phyloP scores from a whole-genome alignment of 1,140 invertebrate species.

The Oscheius sp. region DNA sequence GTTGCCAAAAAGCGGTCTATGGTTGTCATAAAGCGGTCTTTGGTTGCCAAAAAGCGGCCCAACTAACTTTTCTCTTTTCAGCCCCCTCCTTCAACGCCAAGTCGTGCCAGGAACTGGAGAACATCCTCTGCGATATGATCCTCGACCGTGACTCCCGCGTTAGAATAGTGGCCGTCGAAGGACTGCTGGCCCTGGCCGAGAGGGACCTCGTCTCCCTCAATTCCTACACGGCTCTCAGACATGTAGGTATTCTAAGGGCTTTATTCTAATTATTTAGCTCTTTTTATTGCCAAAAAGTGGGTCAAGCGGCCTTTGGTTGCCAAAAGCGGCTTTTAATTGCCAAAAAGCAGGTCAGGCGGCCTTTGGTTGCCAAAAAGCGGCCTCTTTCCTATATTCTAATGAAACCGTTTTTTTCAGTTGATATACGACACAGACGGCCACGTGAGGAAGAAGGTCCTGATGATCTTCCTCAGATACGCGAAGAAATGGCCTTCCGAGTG shows the following conservation, averaged over 20 bases:
- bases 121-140: background rate
- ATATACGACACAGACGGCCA: slow-evolving; percentile 10
- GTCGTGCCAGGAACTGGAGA: background rate
- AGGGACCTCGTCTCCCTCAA: slow-evolving; percentile 5
- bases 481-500: slow-evolving; percentile 35
- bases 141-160: slow-evolving; percentile 29
- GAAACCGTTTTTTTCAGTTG: slow-evolving; percentile 7
- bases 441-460: slow-evolving; percentile 35
- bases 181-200: slow-evolving; percentile 12
- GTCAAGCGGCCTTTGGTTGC: background rate
- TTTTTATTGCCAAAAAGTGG: background rate
- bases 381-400: slow-evolving; percentile 14
- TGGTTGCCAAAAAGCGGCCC: too few relatives aligned
- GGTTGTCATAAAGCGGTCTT: too few relatives aligned
- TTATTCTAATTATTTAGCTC: background rate
- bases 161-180: slow-evolving; percentile 24
- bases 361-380: background rate
- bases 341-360: too few relatives aligned
- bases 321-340: background rate
- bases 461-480: slow-evolving; percentile 39
- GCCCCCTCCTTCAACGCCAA: background rate
- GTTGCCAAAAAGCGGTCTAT: too few relatives aligned
- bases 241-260: background rate
- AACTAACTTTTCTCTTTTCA: slow-evolving; percentile 28
- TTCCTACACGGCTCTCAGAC: background rate